Evolutionary conservation across 2,888 invertebrate species (phyloP), one percentile per base, ranked within the genome.

Genomic region (Geotrupes spiniger): DNA sequence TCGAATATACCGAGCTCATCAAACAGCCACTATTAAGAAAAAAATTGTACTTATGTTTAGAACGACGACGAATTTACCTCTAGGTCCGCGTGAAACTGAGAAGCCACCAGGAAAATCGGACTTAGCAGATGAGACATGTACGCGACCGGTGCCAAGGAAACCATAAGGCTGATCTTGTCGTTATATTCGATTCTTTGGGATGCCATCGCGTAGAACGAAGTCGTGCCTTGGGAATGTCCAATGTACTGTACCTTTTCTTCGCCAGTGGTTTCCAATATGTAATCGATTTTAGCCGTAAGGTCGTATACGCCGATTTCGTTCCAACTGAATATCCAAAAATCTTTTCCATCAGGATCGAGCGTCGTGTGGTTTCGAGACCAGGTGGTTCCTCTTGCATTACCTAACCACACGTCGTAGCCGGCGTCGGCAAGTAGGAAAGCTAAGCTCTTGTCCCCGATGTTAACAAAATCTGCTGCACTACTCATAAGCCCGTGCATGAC

Each of bases 281-380:
- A 80, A 64, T 90, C 84, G 16, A 92, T 80, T 77, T 83, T 84
- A 0, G 87, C 85, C 5, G 90, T 87, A 0, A 90, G 64, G 67
- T 92, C 91, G 63, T 81, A 81, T 49, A 75, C 71, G 0, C 87
- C 89, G 69, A 89, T 86, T 63, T 91, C 85, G 65, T 89, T 84
- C 82, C 85, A 73, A 70, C 71, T 33, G 61, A 73, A 76, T 26
- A 63, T 48, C 74, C 75, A 76, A 59, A 66, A 76, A n/a, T 65
- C 58, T 1, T 72, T 67, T 1, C 57, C 56, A 15, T 61, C 53
- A 3, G 66, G 65, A 53, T 68, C 53, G 69, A 67, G 49, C 1
- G 65, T 66, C 1, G 62, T 61, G 58, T 84, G 83, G 9, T 64
- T 69, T 29, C 70, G 68, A 11, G 75, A 74, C 62, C 80, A 83